Evolutionary conservation across 2,113 vertebrate genomes (phyloP).

Genomic region (Nicator chloris): DNA sequence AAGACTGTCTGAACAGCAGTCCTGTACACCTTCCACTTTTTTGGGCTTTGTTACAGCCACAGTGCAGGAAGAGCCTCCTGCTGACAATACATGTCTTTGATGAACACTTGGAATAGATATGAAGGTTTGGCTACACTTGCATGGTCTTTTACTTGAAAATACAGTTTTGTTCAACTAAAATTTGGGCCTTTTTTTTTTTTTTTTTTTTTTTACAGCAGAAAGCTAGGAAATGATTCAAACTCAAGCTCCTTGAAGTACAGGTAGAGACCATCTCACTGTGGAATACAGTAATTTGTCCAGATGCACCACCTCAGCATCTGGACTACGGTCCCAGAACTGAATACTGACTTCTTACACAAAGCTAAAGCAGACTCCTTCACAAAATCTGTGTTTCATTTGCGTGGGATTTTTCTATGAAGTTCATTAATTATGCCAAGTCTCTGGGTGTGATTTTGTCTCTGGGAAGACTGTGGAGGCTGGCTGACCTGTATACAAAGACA

Average conservation of each 20-base stretch:
- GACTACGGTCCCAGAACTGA: background rate
- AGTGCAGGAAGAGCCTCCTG: background rate
- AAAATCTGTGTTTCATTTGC: background rate
- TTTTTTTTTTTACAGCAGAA: background rate
- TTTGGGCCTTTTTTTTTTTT: background rate
- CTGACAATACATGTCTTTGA: background rate
- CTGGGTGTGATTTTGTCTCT: background rate
- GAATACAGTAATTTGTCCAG: background rate
- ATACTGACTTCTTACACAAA: background rate
- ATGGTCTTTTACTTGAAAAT: background rate
- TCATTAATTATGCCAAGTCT: background rate
- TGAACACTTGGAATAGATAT: background rate
- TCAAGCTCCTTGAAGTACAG: background rate
- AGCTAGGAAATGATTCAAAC: background rate
- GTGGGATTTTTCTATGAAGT: background rate
- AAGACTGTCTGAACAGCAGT: background rate
- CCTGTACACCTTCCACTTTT: background rate
- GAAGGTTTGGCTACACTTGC: background rate
- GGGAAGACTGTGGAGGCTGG: background rate
- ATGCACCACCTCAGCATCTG: background rate
- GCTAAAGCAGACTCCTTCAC: background rate
- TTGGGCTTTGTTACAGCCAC: background rate
- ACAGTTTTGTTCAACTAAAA: background rate
- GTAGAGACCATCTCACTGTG: background rate
- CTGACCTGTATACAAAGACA: background rate